Base-by-base conservation (phyloP, 2,113 vertebrate species). In the Platysternon megacephalum region DNA sequence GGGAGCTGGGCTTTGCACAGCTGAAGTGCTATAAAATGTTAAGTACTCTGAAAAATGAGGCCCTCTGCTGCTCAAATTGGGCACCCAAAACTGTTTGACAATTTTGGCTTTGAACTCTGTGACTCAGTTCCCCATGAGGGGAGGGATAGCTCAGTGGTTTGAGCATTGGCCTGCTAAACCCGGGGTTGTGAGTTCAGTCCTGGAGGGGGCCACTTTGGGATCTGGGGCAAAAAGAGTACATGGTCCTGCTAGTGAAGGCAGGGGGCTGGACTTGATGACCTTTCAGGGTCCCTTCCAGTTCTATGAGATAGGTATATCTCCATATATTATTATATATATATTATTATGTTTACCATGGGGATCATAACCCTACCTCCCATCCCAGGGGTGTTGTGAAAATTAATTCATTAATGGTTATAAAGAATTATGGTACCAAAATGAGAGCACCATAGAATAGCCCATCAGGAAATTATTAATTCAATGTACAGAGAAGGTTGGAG, bases 321-420 rank as follows among this genome's bases (percentile, higher is more conserved):
- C n/a, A n/a, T n/a, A n/a, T n/a, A n/a, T n/a, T n/a, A n/a, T n/a
- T n/a, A n/a, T n/a, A n/a, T n/a, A n/a, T n/a, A n/a, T n/a, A n/a
- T n/a, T n/a, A n/a, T n/a, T n/a, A n/a, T 55, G 76, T 58, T 79
- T 96, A 94, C 93, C 90, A 51, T 83, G 94, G 93, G 95, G 96
- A 97, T 94, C 96, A 96, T 96, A 97, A 97, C 96, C 93, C 97
- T 95, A 96, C 88, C 96, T 97, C 95, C 94, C 95, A 94, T 96
- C 24, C 1, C 86, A 94, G 78, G 22, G 95, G 84, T 97, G 96
- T 93, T 96, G 95, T 96, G 93, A 95, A 97, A 94, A 97, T 79
- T 44, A 35, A 56, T 90, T 61, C 13, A 35, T 61, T n/a, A 53
- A 80, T 35, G 42, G 85, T 96, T 90, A 79, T 90, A 87, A 87